Conservation (phyloP, 2,113 vertebrate genomes). For the Podarcis cretensis region DNA sequence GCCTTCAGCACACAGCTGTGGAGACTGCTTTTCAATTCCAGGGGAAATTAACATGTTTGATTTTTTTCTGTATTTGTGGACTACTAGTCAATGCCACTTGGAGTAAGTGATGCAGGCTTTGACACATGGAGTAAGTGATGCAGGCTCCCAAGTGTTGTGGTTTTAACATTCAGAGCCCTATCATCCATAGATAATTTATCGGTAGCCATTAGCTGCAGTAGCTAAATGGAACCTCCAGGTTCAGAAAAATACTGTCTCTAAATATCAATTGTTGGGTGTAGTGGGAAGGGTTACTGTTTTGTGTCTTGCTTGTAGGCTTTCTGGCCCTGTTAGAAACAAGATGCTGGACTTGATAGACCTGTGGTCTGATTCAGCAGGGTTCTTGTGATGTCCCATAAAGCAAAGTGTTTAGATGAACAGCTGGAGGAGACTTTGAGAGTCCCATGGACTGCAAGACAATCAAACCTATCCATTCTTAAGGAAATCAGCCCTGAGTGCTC, state of each 20-base stretch:
- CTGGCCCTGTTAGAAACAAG: neutral
- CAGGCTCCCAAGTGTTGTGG: neutral
- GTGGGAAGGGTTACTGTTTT: neutral
- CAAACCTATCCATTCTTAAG: no score
- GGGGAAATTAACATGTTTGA: neutral
- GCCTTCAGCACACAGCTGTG: neutral
- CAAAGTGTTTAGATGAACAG: neutral
- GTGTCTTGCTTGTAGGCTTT: neutral
- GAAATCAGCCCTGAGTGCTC: no score
- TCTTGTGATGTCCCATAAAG: no score
- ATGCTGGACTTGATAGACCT: neutral
- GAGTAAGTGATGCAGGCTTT: neutral
- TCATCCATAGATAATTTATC: no score
- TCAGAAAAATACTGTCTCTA: neutral
- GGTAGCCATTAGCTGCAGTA: neutral
- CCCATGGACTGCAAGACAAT: no score
- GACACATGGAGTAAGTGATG: neutral
- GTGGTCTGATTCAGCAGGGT: no score
- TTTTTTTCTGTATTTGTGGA: neutral
- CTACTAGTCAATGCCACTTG: neutral
- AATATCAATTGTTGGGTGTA: neutral
- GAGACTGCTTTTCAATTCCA: neutral
- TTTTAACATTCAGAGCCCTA: no score
- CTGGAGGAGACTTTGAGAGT: no score
- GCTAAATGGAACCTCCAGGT: neutral